phyloP scores from a whole-genome alignment of 2,113 vertebrate genomes.

The Stigmatopora nigra region DNA sequence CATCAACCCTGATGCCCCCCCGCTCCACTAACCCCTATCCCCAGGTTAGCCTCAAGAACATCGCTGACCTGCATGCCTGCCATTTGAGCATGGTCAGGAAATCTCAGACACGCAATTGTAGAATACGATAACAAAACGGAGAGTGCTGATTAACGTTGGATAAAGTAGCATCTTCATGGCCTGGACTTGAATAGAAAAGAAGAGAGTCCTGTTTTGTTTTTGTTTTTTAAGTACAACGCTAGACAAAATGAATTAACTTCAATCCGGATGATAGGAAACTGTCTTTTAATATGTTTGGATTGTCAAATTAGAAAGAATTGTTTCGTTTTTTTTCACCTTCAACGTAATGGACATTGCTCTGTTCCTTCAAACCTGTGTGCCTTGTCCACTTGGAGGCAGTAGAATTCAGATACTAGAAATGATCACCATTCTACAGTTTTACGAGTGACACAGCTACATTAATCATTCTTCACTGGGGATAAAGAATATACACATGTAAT shows the following conservation, averaged over 20 bases:
- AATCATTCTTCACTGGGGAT: neutral
- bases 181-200: neutral
- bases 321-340: no score
- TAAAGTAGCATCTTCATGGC: conserved; percentile 14
- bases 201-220: neutral
- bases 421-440: neutral
- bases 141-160: conserved; percentile 24
- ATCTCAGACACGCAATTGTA: conserved; percentile 51
- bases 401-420: neutral
- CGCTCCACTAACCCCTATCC: neutral
- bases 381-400: no score
- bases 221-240: neutral
- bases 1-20: conserved; percentile 14
- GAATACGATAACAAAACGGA: conserved; percentile 38
- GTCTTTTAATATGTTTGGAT: no score
- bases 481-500: no score
- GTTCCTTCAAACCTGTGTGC: no score
- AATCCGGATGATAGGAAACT: no score
- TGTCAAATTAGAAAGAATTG: no score
- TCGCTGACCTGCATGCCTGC: conserved; percentile 43
- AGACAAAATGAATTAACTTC: no score
- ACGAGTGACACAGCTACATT: neutral
- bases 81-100: conserved; percentile 42
- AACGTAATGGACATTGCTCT: no score
- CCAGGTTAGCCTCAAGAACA: conserved; percentile 55